Evolutionary conservation across 2,888 invertebrate genomes (phyloP).

Genomic region (Erebia epiphron): DNA sequence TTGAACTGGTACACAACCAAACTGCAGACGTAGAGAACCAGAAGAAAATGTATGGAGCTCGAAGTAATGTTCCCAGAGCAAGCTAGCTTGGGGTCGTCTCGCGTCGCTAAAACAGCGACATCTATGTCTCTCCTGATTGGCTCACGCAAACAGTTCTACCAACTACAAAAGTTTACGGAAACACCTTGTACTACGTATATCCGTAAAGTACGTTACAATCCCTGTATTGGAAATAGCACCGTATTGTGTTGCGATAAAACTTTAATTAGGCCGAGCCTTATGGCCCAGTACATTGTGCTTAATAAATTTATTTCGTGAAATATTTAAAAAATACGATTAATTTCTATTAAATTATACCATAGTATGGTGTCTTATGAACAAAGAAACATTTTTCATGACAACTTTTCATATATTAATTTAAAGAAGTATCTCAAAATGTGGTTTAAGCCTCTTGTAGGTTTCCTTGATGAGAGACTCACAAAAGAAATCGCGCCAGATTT

Average conservation of each 20-base stretch:
- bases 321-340: constrained; percentile 55
- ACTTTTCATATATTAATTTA: constrained; percentile 58
- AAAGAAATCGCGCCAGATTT: constrained; percentile 79
- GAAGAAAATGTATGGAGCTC: constrained; percentile 83
- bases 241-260: constrained; percentile 32
- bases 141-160: constrained; percentile 58
- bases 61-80: constrained; percentile 79
- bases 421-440: constrained; percentile 79
- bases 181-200: constrained; percentile 78
- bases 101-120: constrained; percentile 76
- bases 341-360: constrained; percentile 32
- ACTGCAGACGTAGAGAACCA: constrained; percentile 82
- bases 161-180: constrained; percentile 55
- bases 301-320: constrained; percentile 62
- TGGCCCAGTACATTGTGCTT: constrained; percentile 69
- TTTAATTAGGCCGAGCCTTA: constrained; percentile 42
- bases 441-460: constrained; percentile 68
- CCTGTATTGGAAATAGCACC: constrained; percentile 47
- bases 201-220: constrained; percentile 62
- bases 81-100: constrained; percentile 79
- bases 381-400: constrained; percentile 54
- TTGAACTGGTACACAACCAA: constrained; percentile 82
- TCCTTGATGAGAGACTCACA: constrained; percentile 67
- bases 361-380: constrained; percentile 39
- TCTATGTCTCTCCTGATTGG: constrained; percentile 73